Conservation (phyloP, 2,113 vertebrate genomes). For the Atractosteus spatula region DNA sequence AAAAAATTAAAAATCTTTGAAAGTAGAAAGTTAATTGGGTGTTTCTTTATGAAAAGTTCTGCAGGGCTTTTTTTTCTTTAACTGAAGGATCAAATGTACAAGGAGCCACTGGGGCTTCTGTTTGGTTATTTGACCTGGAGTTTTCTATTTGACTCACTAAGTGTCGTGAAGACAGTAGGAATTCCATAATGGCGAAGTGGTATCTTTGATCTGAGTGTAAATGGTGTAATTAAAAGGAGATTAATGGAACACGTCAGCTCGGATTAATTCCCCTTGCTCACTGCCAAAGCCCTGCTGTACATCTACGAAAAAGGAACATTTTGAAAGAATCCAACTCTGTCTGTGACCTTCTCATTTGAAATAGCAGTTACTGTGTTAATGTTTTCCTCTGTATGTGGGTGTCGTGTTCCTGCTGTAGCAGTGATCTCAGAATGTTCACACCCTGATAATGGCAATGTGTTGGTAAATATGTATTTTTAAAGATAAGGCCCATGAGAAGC, state of each 20-base stretch:
- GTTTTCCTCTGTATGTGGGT: background rate
- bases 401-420: background rate
- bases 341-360: background rate
- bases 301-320: background rate
- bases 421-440: background rate
- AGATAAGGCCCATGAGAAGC: no score
- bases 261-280: slow-evolving; percentile 6
- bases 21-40: no score
- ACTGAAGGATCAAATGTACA: no score
- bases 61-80: no score
- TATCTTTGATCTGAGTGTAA: slow-evolving; percentile 21
- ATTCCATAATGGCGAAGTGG: slow-evolving; percentile 1
- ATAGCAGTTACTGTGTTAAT: background rate
- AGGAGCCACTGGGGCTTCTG: background rate
- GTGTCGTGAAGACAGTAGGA: slow-evolving; percentile 14
- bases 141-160: slow-evolving; percentile 1
- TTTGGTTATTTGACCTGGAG: background rate
- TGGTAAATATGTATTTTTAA: no score
- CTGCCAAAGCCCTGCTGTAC: slow-evolving; percentile 7
- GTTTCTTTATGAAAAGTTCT: no score
- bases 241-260: slow-evolving; percentile 15
- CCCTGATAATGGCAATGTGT: no score
- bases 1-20: no score
- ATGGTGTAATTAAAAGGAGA: slow-evolving; percentile 19
- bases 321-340: background rate